These are phyloP conservation scores for Chrysolina americana DNA, from an alignment of 2,888 invertebrate species.

Conservation along the genomic window DNA sequence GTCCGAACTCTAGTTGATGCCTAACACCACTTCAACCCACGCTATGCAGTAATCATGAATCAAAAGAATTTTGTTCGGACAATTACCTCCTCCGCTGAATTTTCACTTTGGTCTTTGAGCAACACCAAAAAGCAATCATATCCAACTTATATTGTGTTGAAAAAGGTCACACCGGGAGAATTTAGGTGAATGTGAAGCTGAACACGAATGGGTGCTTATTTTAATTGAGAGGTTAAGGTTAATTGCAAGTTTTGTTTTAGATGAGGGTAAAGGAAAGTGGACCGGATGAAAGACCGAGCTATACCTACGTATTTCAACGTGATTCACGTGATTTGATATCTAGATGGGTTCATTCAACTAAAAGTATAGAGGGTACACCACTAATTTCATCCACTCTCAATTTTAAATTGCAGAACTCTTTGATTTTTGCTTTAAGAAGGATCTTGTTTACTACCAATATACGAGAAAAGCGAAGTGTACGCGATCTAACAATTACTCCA, in stretches of 20 bases:
- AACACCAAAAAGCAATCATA: conserved; percentile 41
- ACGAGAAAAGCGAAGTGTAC: too few species aligned
- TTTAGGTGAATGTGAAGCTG: conserved; percentile 27
- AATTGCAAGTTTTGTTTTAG: conserved; percentile 23
- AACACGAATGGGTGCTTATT: conserved; percentile 18
- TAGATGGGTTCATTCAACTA: too few species aligned
- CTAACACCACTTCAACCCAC: neutral
- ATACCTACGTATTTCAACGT: too few species aligned
- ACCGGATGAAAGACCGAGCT: neutral
- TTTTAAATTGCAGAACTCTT: too few species aligned
- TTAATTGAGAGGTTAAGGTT: conserved; percentile 7
- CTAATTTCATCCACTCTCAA: too few species aligned
- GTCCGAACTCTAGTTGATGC: neutral
- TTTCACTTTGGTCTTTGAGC: conserved; percentile 30
- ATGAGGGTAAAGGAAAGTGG: neutral
- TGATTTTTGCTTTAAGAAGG: too few species aligned
- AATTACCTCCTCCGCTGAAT: too few species aligned
- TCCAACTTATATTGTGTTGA: conserved; percentile 40
- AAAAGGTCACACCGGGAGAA: conserved; percentile 27
- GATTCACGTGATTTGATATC: too few species aligned
- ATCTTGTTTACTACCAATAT: too few species aligned
- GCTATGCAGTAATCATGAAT: conserved; percentile 4
- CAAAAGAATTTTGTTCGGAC: too few species aligned
- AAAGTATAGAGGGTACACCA: too few species aligned
- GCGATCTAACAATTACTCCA: too few species aligned